Evolutionary conservation across 2,797 vertebrate species (phyloP).

Genomic region (Falco biarmicus): DNA sequence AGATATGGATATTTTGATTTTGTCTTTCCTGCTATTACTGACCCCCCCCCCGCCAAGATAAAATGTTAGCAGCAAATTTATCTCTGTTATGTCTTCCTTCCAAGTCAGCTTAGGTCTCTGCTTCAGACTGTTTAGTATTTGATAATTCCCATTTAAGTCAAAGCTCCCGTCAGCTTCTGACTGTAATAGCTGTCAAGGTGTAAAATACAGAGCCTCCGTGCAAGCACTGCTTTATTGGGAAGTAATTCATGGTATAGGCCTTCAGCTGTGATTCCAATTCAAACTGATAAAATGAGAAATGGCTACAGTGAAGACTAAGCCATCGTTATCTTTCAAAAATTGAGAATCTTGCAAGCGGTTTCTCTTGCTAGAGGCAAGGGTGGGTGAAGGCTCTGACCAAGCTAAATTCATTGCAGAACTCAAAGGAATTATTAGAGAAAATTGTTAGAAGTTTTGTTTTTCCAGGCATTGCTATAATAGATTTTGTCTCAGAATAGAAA

Average conservation of each 20-base stretch:
- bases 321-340: neutral
- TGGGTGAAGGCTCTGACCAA: neutral
- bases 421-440: neutral
- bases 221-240: neutral
- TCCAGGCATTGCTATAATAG: conserved; percentile 11
- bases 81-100: conserved; percentile 71
- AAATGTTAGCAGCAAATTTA: conserved; percentile 49
- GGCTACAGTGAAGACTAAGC: neutral
- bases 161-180: conserved; percentile 14
- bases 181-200: conserved; percentile 32
- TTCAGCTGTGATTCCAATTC: conserved; percentile 11
- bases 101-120: conserved; percentile 8
- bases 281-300: neutral
- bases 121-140: neutral
- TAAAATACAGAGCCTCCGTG: neutral
- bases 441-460: neutral
- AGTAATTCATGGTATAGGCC: neutral
- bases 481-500: conserved; percentile 51
- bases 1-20: conserved; percentile 51
- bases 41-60: neutral
- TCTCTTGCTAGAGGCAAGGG: neutral
- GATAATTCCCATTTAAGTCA: conserved; percentile 39
- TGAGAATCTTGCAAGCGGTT: neutral
- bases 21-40: conserved; percentile 47
- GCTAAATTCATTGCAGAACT: conserved; percentile 16